Evolutionary conservation across 2,797 vertebrate genomes (phyloP).

Genomic region (Onychomys leucogaster): DNA sequence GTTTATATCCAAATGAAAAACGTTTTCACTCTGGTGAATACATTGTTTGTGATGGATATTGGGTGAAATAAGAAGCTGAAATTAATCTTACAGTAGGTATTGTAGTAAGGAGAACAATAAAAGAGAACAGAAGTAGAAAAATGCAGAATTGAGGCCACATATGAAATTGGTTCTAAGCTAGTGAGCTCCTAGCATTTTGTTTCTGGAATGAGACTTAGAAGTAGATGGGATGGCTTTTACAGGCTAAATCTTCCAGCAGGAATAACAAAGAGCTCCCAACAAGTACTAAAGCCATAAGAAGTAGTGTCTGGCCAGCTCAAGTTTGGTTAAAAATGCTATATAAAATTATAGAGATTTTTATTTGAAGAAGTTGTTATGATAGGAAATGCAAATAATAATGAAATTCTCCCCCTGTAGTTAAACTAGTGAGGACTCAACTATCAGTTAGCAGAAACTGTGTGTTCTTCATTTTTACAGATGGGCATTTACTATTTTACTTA

Average conservation of each 20-base stretch:
- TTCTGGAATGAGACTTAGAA: conserved; percentile 29
- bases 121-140: background rate
- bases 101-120: background rate
- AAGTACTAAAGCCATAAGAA: conserved; percentile 54
- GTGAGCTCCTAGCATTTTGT: conserved; percentile 38
- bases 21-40: background rate
- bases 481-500: background rate
- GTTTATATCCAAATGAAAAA: background rate
- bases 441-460: background rate
- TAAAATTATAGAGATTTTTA: conserved; percentile 63
- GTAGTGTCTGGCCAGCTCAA: conserved; percentile 50
- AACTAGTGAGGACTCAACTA: background rate
- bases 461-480: background rate
- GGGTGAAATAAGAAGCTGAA: conserved; percentile 20
- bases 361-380: background rate
- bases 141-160: conserved; percentile 20
- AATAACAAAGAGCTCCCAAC: conserved; percentile 33
- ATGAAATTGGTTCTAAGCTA: conserved; percentile 35
- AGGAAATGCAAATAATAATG: conserved; percentile 22
- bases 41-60: background rate
- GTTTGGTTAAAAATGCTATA: conserved; percentile 19
- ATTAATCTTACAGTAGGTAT: background rate
- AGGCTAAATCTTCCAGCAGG: conserved; percentile 49
- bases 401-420: background rate
- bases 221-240: conserved; percentile 55